A percentile compares a stretch with the other conserved stretches of the same genome.
phyloP scores from a whole-genome alignment of 2,113 vertebrate genomes.

The Mormoops blainvillei region DNA sequence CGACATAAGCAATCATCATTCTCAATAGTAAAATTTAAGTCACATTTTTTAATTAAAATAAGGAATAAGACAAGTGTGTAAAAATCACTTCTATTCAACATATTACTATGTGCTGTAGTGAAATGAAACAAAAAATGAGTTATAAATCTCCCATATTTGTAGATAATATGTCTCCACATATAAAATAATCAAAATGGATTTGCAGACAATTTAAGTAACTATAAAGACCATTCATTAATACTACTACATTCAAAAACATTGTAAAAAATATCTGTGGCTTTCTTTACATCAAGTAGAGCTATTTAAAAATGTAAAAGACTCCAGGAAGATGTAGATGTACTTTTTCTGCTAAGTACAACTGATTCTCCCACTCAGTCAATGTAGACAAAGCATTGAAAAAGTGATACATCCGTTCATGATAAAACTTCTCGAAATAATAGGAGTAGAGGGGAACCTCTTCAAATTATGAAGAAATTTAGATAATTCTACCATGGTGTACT shows the following conservation, averaged over 20 bases:
- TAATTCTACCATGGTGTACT: neutral
- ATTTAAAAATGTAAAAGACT: neutral
- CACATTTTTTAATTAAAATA: neutral
- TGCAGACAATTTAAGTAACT: neutral
- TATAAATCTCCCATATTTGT: neutral
- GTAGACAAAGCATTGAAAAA: neutral
- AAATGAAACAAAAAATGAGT: neutral
- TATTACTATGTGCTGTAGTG: neutral
- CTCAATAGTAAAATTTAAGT: neutral
- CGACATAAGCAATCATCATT: neutral
- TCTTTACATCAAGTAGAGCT: neutral
- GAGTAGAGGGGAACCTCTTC: neutral
- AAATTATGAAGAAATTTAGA: neutral
- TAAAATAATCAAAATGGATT: neutral
- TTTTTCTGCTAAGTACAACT: neutral
- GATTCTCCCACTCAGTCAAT: neutral
- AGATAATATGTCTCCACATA: neutral
- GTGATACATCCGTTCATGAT: neutral
- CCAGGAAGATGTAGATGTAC: neutral
- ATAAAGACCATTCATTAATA: neutral
- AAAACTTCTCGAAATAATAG: neutral
- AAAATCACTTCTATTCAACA: neutral
- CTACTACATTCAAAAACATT: neutral
- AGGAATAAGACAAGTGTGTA: neutral
- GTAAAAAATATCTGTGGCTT: neutral